Evolutionary conservation across 2,797 vertebrate genomes (phyloP), one percentile per base, ranked within the genome.

Genomic region (Mus minutoides): DNA sequence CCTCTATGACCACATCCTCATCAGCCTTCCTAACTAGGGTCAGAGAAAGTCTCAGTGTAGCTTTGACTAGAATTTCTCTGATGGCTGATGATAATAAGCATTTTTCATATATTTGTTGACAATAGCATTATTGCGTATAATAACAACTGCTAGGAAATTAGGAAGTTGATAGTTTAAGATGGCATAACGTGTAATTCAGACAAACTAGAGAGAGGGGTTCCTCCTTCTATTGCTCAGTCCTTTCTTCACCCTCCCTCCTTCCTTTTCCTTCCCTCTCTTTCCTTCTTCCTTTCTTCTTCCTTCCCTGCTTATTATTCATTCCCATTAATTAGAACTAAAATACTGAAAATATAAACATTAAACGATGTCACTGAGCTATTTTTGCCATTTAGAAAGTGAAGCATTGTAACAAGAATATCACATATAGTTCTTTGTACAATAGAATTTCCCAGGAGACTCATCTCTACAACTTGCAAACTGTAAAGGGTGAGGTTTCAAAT

Each of bases 291-390:
- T 62, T 43, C 87, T 96, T 95, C 87, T 94, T 71, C 80, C 24
- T 69, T 67, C 43, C 79, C 86, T 94, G 97, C 95, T 89, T 43
- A 34, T 83, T 95, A 82, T 83, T 93, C 64, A 83, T 95, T 73
- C 17, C 22, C 8, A 49, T 64, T 43, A 19, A 26, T 92, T 77
- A 93, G 43, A 19, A 93, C 84, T 60, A 26, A 92, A 93, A 88
- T 80, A 29, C 29, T 58, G 43, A 62, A 88, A 92, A 79, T 34
- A 3, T 5, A 7, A 94, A 14, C 7, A 90, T 60, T 52, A 78
- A 93, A 26, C 34, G 21, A 31, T 69, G 21, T 46, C 37, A 54
- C 3, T n/a, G 22, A 73, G 34, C 69, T 67, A 88, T 62, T 43
- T 64, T 40, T 43, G 40, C 29, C 75, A 60, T 3, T 89, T 94